phyloP scores from a whole-genome alignment of 2,888 invertebrate genomes.

The Adineta ricciae region DNA sequence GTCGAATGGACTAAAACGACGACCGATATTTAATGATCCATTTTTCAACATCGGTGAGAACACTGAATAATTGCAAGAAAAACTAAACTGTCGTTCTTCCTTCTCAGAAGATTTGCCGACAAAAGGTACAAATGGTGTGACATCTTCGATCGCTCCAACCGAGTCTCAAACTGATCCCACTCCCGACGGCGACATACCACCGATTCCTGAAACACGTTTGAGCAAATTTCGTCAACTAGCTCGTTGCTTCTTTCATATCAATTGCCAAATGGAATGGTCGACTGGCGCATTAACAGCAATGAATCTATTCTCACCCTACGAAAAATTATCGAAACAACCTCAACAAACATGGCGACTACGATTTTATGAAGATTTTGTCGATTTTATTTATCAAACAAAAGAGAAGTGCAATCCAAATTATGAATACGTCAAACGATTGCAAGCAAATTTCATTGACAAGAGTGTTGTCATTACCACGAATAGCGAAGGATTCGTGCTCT shows the following conservation, averaged over 20 bases:
- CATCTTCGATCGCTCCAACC: not conserved
- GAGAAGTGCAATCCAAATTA: not conserved
- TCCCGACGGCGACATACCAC: not conserved
- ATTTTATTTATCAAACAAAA: not conserved
- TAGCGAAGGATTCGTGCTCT: not conserved
- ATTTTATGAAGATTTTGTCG: not conserved
- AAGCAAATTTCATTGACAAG: conserved; percentile 9
- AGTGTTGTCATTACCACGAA: not conserved
- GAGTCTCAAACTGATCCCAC: not conserved
- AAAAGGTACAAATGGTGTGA: not conserved
- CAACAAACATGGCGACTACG: not conserved
- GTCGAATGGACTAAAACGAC: not conserved
- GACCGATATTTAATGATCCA: not conserved
- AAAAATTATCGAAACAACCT: not conserved
- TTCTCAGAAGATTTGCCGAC: not conserved
- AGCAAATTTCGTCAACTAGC: conserved; percentile 5
- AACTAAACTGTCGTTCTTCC: no score
- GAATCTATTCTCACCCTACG: not conserved
- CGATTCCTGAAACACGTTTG: not conserved
- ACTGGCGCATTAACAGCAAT: not conserved
- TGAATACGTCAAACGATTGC: not conserved
- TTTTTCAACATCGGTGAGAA: not conserved
- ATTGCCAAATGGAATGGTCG: not conserved
- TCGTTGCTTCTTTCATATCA: not conserved
- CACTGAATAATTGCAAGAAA: no score